These are phyloP conservation scores for Cynocephalus volans DNA, from an alignment of 2,113 vertebrate species.

Conservation along the genomic window DNA sequence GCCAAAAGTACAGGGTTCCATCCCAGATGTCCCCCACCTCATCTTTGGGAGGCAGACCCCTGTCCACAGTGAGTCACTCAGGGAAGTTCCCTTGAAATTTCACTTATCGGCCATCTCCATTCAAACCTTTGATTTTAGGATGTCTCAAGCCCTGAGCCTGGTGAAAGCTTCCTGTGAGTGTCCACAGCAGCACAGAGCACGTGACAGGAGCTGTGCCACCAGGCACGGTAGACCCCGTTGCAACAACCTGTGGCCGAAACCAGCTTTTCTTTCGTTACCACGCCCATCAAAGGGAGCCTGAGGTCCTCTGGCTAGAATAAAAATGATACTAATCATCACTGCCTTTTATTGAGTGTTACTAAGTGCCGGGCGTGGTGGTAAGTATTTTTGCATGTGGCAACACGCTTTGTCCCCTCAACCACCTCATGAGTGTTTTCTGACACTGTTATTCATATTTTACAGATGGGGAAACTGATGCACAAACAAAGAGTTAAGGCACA, in stretches of 20 bases:
- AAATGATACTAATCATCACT: background rate
- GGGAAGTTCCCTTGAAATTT: background rate
- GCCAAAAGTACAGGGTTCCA: background rate
- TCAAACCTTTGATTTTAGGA: background rate
- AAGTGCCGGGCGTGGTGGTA: accelerated
- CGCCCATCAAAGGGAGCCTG: background rate
- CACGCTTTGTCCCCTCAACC: accelerated
- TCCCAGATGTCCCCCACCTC: no score
- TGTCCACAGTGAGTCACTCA: background rate
- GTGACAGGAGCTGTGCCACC: accelerated
- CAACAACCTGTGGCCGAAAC: background rate
- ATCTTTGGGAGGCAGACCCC: background rate
- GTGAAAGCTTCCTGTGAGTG: accelerated
- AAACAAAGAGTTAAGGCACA: no score
- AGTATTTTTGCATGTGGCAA: background rate
- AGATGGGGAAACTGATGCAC: background rate
- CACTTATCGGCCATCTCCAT: accelerated
- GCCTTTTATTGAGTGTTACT: background rate
- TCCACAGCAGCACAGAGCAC: background rate
- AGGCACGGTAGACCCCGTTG: accelerated
- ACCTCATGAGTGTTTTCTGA: background rate
- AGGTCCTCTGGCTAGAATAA: background rate
- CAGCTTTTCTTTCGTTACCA: background rate
- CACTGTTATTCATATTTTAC: background rate
- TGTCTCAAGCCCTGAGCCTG: background rate